phyloP scores from a whole-genome alignment of 2,113 vertebrate species.

The Megatriorchis doriae region DNA sequence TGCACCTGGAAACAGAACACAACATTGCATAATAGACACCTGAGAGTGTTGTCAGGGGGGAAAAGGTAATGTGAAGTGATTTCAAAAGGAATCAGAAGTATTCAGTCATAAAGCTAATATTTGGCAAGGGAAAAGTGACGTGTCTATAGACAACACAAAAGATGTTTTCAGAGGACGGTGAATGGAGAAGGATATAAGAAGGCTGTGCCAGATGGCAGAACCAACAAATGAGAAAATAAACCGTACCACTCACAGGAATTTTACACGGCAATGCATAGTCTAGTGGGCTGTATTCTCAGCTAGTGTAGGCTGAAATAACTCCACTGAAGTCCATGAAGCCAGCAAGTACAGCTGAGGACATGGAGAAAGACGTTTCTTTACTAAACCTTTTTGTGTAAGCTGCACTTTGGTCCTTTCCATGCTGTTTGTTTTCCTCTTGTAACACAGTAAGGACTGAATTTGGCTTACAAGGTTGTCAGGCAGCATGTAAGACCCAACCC shows the following conservation, averaged over 20 bases:
- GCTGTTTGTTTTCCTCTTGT: not conserved
- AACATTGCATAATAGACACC: not conserved
- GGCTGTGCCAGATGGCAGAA: not conserved
- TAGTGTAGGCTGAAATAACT: not conserved
- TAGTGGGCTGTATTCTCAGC: not conserved
- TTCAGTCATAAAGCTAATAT: slow-evolving; percentile 23
- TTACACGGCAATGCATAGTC: not conserved
- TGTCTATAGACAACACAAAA: not conserved
- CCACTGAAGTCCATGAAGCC: not conserved
- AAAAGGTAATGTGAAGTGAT: not conserved
- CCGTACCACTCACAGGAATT: not conserved
- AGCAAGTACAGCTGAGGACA: not conserved
- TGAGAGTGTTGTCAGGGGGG: not conserved
- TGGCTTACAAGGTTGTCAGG: not conserved
- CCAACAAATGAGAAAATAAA: slow-evolving; percentile 2
- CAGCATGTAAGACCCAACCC: not conserved
- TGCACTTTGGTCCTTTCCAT: not conserved
- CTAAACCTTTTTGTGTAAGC: not conserved
- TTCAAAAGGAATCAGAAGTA: not conserved
- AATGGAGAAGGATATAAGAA: not conserved
- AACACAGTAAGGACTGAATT: not conserved
- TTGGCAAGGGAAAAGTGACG: not conserved
- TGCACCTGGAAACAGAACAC: not conserved
- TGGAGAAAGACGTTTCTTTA: not conserved
- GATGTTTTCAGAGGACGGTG: not conserved